Conservation (phyloP, 2,888 invertebrate species). For the Leucophenga maculata region DNA sequence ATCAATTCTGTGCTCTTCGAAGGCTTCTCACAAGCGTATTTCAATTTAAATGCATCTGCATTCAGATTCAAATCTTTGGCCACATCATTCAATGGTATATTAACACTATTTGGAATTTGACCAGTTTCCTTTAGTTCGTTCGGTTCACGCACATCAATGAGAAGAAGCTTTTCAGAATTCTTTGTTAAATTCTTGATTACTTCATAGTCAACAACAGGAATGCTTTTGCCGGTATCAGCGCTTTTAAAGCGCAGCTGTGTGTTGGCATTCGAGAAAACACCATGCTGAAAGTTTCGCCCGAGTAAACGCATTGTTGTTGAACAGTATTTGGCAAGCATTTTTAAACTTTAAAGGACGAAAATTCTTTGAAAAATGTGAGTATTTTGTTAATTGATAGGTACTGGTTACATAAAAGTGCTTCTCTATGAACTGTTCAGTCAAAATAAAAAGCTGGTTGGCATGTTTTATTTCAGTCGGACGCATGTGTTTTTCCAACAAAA, state of each 20-base stretch:
- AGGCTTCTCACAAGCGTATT: constrained; percentile 77
- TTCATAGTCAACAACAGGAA: constrained; percentile 52
- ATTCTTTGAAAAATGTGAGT: too few species aligned
- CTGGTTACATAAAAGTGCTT: too few species aligned
- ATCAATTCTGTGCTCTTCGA: constrained; percentile 75
- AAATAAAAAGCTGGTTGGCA: too few species aligned
- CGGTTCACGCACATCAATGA: constrained; percentile 86
- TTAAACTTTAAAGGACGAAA: neutral
- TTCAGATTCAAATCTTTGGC: constrained; percentile 49
- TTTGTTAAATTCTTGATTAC: constrained; percentile 72
- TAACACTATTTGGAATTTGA: constrained; percentile 81
- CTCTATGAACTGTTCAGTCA: too few species aligned
- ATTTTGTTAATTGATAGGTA: too few species aligned
- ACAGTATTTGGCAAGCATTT: neutral
- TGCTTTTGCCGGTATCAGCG: constrained; percentile 1
- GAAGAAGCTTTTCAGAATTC: constrained; percentile 73
- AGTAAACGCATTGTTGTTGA: neutral
- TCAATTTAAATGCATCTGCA: constrained; percentile 73
- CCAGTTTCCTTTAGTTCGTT: constrained; percentile 81
- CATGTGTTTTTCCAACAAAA: too few species aligned
- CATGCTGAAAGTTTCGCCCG: too few species aligned
- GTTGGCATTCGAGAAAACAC: too few species aligned
- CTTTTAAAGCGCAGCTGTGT: constrained; percentile 23
- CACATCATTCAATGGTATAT: constrained; percentile 79
- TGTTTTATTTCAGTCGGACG: too few species aligned